Conservation (phyloP, 1,140 invertebrate genomes). For the Luehdorfia chinensis region DNA sequence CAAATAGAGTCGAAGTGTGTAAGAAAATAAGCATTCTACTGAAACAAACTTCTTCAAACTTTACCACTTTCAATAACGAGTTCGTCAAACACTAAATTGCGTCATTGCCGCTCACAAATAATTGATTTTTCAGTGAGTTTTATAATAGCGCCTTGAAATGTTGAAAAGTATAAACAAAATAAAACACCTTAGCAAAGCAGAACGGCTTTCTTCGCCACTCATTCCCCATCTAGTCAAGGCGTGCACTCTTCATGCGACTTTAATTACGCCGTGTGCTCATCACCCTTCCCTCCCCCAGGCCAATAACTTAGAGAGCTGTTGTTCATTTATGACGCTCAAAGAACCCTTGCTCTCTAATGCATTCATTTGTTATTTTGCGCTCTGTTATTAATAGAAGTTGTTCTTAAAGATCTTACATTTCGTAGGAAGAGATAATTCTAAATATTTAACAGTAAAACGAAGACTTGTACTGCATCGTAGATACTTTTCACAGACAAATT, state of each 20-base stretch:
- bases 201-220: constrained; percentile 1
- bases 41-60: too few relatives aligned
- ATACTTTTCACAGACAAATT: too few relatives aligned
- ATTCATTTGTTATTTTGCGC: constrained; percentile 9
- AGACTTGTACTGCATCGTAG: too few relatives aligned
- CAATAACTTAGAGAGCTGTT: constrained; percentile 33
- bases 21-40: too few relatives aligned
- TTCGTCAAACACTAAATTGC: too few relatives aligned
- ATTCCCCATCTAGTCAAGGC: constrained; percentile 7
- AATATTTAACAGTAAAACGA: too few relatives aligned
- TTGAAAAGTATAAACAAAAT: constrained; percentile 11
- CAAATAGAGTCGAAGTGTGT: too few relatives aligned
- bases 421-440: too few relatives aligned
- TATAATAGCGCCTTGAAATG: too few relatives aligned
- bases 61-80: too few relatives aligned
- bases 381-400: background rate
- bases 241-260: constrained; percentile 12
- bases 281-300: constrained; percentile 18
- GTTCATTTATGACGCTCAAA: constrained; percentile 13
- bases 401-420: background rate
- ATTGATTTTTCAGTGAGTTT: too few relatives aligned
- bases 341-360: constrained; percentile 9
- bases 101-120: too few relatives aligned
- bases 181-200: constrained; percentile 4
- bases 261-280: constrained; percentile 19